These are phyloP conservation scores for Urosaurus nigricauda DNA, from an alignment of 2,797 vertebrate species.

Conservation along the genomic window DNA sequence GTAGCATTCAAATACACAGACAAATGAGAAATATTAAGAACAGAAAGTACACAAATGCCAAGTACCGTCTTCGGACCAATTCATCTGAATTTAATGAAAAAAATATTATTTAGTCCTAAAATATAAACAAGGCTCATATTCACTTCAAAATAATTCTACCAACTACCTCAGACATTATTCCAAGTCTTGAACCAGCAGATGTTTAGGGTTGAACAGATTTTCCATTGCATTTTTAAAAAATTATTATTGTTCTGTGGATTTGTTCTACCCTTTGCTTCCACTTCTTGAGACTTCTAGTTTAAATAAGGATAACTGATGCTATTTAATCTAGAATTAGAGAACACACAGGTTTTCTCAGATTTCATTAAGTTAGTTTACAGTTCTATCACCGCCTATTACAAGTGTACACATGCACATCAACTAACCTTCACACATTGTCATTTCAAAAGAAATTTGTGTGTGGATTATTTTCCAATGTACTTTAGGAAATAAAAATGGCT, in stretches of 20 bases:
- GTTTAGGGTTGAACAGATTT: not conserved
- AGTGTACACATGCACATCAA: not conserved
- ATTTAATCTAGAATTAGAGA: not conserved
- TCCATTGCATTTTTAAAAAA: not conserved
- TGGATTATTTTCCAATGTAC: no score
- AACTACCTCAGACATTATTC: conserved; percentile 55
- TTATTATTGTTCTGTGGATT: not conserved
- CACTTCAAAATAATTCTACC: conserved; percentile 60
- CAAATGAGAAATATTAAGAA: conserved; percentile 69
- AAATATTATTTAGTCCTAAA: conserved; percentile 57
- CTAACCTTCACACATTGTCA: no score
- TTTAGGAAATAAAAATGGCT: no score
- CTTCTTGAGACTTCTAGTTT: not conserved
- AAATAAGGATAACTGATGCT: not conserved
- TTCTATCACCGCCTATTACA: not conserved
- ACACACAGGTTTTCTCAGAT: not conserved
- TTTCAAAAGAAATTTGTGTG: no score
- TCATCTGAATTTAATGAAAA: conserved; percentile 31
- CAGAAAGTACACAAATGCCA: conserved; percentile 60
- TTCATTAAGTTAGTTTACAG: not conserved
- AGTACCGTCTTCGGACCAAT: conserved; percentile 65
- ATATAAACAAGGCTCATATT: conserved; percentile 49
- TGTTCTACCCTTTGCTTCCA: not conserved
- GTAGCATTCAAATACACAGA: conserved; percentile 50
- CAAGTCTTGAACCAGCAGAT: conserved; percentile 33